Base-by-base conservation (phyloP, 2,888 invertebrate genomes). In the Nemotelus pantherinus region DNA sequence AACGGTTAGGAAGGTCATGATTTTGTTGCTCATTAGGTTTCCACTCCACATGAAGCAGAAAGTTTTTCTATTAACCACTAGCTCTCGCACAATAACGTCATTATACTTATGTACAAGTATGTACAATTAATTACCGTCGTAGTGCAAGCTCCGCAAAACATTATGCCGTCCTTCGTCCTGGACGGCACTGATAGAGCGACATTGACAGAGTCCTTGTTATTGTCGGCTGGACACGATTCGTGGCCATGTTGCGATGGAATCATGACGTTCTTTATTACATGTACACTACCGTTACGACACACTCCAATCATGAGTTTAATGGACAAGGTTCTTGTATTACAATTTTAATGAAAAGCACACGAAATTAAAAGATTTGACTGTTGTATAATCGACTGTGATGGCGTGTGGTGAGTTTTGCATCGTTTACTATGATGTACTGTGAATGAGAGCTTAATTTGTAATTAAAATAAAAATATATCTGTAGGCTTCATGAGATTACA, bases 231-330 rank as follows among this genome's bases (percentile, higher is more conserved):
- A 65, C 47, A 45, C 55, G 53, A 70, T 43, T 55, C 44, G 43
- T 70, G 55, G 55, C 70, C 70, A 70, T 55, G 55, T 70, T 55
- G 55, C 55, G 70, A 41, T 55, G 55, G 53, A 70, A 70, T 70
- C 70, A 70, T 70, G 70, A 53, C 70, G 55, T 53, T 70, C 70
- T 70, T 70, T 70, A 70, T 70, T 70, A 70, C 70, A 70, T 68
- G 68, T 53, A 68, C 68, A 68, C 55, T 70, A 70, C 70, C 9
- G 70, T 70, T 55, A 70, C 55, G 70, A 44, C 70, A 53, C 70
- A 53, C 70, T 55, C 70, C 70, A 70, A 70, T 70, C 39, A 43
- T 70, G 44, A 55, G 70, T 70, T 55, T 70, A 55, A 67, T 55
- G 70, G 70, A 41, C 3, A 55, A 55, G 70, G 55, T 70, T 55